These are phyloP conservation scores for Lamproptera curius DNA, from an alignment of 2,888 invertebrate species.

Conservation along the genomic window DNA sequence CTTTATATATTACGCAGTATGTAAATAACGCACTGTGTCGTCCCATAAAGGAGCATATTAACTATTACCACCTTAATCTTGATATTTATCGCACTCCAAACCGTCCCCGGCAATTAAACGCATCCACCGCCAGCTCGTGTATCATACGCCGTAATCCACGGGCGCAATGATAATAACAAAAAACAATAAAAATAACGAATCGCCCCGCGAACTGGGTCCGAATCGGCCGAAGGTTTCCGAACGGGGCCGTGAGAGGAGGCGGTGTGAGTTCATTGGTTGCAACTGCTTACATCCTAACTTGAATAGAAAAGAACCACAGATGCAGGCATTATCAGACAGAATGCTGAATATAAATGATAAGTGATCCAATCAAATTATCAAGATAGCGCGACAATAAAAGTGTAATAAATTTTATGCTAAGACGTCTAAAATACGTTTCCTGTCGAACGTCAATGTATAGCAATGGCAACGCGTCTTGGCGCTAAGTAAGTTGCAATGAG, in stretches of 20 bases:
- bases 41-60: slow-evolving; percentile 43
- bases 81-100: slow-evolving; percentile 67
- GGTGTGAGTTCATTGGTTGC: neutral
- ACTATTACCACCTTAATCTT: slow-evolving; percentile 68
- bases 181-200: slow-evolving; percentile 79
- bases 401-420: no score
- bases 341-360: no score
- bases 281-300: no score
- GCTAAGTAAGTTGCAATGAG: no score
- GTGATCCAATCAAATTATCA: no score
- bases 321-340: no score
- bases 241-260: slow-evolving; percentile 24
- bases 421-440: no score
- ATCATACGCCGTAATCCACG: slow-evolving; percentile 70
- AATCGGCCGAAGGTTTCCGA: slow-evolving; percentile 50
- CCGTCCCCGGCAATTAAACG: slow-evolving; percentile 72
- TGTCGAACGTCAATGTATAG: no score
- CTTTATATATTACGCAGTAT: no score
- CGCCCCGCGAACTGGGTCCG: slow-evolving; percentile 67
- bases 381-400: no score
- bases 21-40: slow-evolving; percentile 2
- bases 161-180: slow-evolving; percentile 77
- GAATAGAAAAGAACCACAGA: no score
- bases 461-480: no score
- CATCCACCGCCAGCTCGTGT: slow-evolving; percentile 67